Base-by-base conservation (phyloP, 2,797 vertebrate species). In the Halcyon leucocephala region DNA sequence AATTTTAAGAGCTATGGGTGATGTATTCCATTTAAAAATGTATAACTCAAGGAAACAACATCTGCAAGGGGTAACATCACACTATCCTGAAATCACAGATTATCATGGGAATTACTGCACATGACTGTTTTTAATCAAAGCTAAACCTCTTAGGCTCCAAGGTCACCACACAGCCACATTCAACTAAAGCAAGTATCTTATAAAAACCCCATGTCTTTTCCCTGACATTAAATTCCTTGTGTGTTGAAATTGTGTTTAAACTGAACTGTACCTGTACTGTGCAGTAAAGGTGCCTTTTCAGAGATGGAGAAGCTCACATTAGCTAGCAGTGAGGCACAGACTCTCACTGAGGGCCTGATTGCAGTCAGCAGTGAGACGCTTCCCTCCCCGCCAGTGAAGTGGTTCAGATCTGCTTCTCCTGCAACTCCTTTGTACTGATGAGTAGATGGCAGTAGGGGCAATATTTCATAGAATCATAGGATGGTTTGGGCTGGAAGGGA, bases 371-470 rank as follows among this genome's bases (percentile, higher is more conserved):
- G 41, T 2, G 28, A 86, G 9, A 46, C 41, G 14, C 15, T 73
- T 66, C 73, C 31, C 33, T 49, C 12, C 12, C 7, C 33, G 71
- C 46, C 6, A 5, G 20, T 16, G 31, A 14, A 67, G 28, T 3
- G 18, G 15, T 12, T 74, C 51, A n/a, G 4, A 29, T 49, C 24
- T n/a, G 22, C 52, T 67, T 67, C 49, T 78, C 33, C 48, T 64
- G 33, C 33, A 86, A 0, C 7, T 76, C 25, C 14, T 42, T 73
- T 12, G 17, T 19, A 22, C 7, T 42, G 41, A 41, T 0, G 1
- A 48, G 15, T 19, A 29, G n/a, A 10, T 28, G 46, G 33, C 54
- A 35, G 21, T n/a, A 21, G 26, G 42, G 10, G 13, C 1, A 11
- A n/a, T 26, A 58, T 62, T 93, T 61, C 19, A 29, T 9, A n/a